Conservation (phyloP, 92 coral and sea anemone species). For the Phenganax subtilis region DNA sequence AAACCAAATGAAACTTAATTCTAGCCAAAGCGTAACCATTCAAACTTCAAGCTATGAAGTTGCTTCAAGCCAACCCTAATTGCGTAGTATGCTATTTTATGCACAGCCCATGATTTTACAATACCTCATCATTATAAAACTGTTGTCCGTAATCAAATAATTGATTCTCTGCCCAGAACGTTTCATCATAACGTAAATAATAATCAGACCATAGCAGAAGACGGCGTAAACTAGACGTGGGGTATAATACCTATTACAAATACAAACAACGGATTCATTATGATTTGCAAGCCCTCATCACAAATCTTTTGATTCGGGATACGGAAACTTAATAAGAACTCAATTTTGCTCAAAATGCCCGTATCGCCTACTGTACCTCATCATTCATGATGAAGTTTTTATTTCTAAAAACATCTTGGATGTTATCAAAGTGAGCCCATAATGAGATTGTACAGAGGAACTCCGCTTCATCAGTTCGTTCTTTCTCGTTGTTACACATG, state of each 20-base stretch:
- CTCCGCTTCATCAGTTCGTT: slow-evolving; percentile 52
- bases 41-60: no score
- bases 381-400: slow-evolving; percentile 51
- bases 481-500: slow-evolving; percentile 75
- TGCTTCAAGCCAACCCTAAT: no score
- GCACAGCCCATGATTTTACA: no score
- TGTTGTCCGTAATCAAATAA: slow-evolving; percentile 56
- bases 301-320: neutral
- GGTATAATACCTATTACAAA: slow-evolving; percentile 62
- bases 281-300: neutral
- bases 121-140: slow-evolving; percentile 58
- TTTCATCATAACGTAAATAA: slow-evolving; percentile 89
- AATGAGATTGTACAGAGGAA: slow-evolving; percentile 67
- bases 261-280: neutral
- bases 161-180: slow-evolving; percentile 82
- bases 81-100: no score
- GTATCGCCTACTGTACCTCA: slow-evolving; percentile 52
- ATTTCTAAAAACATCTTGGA: slow-evolving; percentile 60
- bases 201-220: slow-evolving; percentile 90
- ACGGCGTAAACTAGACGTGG: slow-evolving; percentile 85
- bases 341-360: no score
- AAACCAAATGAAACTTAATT: no score
- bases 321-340: neutral
- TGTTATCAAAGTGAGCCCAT: slow-evolving; percentile 89
- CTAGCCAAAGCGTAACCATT: no score